Evolutionary conservation across 2,888 invertebrate species (phyloP), one percentile per base, ranked within the genome.

Genomic region (Yponomeuta evonymella): DNA sequence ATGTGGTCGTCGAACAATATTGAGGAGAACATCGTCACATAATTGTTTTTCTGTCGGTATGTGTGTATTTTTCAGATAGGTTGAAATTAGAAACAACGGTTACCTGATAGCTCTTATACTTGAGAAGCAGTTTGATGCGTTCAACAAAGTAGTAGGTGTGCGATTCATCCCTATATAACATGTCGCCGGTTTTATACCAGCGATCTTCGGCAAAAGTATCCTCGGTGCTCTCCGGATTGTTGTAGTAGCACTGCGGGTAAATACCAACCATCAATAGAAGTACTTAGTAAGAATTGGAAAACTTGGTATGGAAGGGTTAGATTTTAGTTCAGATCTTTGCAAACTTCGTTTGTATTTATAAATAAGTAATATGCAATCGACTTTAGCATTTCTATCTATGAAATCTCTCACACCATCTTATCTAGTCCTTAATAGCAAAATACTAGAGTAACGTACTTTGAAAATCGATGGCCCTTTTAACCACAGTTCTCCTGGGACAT

Each of bases 171-270:
- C 90, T 89, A 73, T 90, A 93, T 30, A 89, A 85, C 43, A 93
- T 79, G 73, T 94, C 94, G 0, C 93, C 94, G 1, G 93, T 90
- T 75, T 86, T 90, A 58, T 93, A 79, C 90, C 91, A 93, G 3
- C 91, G 85, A 43, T 87, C 88, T n/a, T 81, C 79, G 10, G 89
- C 83, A 71, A 89, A 88, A 0, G 84, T 77, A 23, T 87, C 86
- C 15, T 81, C 83, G 0, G 93, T 92, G 5, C 87, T 89, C 72
- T 83, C 75, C 3, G 83, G 80, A 71, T 89, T 86, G 69, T 87
- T 89, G 76, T 90, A 88, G 75, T 93, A 93, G 3, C 86, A 90
- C 83, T 88, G 78, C 23, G 23, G n/a, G 23, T 23, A n/a, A 62
- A n/a, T 15, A 62, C 4, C 62, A n/a, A 62, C 62, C 23, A 1